These are phyloP conservation scores for Lamellibrachia columna DNA, from an alignment of 2,888 invertebrate genomes.

Conservation along the genomic window DNA sequence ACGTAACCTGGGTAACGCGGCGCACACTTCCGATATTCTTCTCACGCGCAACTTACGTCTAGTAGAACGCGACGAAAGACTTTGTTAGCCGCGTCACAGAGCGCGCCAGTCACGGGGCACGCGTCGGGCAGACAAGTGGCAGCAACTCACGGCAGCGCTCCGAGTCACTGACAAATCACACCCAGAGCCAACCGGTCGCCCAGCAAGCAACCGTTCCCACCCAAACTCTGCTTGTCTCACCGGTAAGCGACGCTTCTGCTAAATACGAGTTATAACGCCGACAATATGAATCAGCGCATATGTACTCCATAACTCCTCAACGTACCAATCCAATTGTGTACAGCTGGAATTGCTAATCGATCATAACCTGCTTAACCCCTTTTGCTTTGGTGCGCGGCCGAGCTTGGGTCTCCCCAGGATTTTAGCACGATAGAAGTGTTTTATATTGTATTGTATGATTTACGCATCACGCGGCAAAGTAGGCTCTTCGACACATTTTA, in stretches of 20 bases:
- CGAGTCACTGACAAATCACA: neutral
- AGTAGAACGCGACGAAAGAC: neutral
- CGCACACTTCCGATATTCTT: neutral
- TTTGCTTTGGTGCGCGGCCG: too few species aligned
- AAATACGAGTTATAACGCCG: neutral
- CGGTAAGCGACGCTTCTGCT: neutral
- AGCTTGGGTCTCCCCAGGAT: too few species aligned
- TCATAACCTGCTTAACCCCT: too few species aligned
- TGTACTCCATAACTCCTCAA: too few species aligned
- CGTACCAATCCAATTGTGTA: too few species aligned
- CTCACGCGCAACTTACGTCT: neutral
- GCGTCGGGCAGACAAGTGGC: neutral
- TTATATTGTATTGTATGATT: too few species aligned
- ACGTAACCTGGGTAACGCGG: neutral
- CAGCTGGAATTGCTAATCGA: too few species aligned
- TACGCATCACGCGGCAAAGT: too few species aligned
- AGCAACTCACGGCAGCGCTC: neutral
- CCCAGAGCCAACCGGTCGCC: neutral
- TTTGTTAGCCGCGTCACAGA: constrained; percentile 3
- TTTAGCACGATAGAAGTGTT: too few species aligned
- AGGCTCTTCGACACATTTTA: too few species aligned
- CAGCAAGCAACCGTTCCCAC: neutral
- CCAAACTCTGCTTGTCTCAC: neutral
- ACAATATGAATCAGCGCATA: neutral
- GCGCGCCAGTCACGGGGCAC: neutral